These are phyloP conservation scores for Danio choprae DNA, from an alignment of 2,797 vertebrate species.

Conservation along the genomic window DNA sequence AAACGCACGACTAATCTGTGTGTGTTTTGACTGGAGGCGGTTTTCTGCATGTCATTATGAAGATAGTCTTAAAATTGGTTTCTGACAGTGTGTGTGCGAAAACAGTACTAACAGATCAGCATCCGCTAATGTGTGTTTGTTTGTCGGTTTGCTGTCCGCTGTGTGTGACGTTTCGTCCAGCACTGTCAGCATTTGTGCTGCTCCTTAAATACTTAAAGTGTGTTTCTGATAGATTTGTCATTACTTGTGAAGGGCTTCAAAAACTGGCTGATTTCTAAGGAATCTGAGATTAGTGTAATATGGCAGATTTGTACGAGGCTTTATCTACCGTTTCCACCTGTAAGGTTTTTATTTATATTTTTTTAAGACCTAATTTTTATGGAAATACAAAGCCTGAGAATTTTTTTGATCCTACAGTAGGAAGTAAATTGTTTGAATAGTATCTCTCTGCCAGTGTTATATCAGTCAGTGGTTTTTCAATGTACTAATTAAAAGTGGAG, in stretches of 20 bases:
- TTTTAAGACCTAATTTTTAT: not conserved
- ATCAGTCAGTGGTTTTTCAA: not conserved
- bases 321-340: not conserved
- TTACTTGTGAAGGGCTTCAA: constrained; percentile 11
- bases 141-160: constrained; percentile 9
- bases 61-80: constrained; percentile 11
- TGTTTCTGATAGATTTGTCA: constrained; percentile 30
- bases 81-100: constrained; percentile 18
- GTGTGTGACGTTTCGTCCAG: constrained; percentile 18
- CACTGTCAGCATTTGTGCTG: constrained; percentile 28
- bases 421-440: not conserved
- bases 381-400: not conserved
- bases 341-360: not conserved
- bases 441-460: not conserved
- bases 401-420: not conserved
- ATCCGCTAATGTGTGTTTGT: constrained; percentile 20
- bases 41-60: constrained; percentile 35
- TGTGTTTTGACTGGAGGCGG: constrained; percentile 66
- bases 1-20: constrained; percentile 64
- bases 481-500: not conserved
- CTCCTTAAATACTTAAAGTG: constrained; percentile 22
- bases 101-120: constrained; percentile 21
- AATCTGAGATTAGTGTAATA: constrained; percentile 1
- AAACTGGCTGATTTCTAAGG: not conserved
- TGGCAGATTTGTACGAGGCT: not conserved